Base-by-base conservation (phyloP, 2,888 invertebrate species). In the Aporophyla lueneburgensis region DNA sequence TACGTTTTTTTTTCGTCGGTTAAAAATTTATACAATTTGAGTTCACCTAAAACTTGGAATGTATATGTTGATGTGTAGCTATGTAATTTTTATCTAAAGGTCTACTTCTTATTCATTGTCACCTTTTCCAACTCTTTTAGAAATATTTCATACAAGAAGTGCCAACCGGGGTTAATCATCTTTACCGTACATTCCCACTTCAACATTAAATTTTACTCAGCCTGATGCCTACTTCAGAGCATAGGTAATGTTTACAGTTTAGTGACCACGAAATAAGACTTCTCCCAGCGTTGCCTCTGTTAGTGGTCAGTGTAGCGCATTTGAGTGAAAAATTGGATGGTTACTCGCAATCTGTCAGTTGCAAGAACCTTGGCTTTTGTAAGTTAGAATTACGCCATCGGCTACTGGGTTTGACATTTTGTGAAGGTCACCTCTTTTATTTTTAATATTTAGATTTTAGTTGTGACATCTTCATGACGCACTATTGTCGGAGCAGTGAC, bases 241-340 rank as follows among this genome's bases (percentile, higher is more conserved):
- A 12, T 12, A 43, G n/a, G 7, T 16, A 33, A 63, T 46, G 14
- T 65, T 49, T 56, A 27, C 24, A 58, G 33, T 75, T 16, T 27
- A 75, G 7, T 58, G 58, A 59, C 62, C 66, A 67, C 49, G 54
- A 68, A 62, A 67, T 56, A 61, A 68, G 56, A 27, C 16, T 12
- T 54, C 14, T 54, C 19, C 56, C 43, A 66, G 43, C 59, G 21
- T 16, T 66, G 54, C 21, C 40, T 24, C 21, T 33, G 43, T 56
- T 76, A 76, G 61, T 27, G 61, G 82, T 56, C 66, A 82, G 46
- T 62, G 46, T 78, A 71, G 79, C 61, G 76, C 46, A 76, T 58
- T 33, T n/a, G 61, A 67, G 69, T 59, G 71, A 70, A 84, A 70
- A 80, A 84, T 66, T 80, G 68, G 46, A 59, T 77, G 63, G 76